A percentile compares a stretch with the other conserved stretches of the same genome.
Evolutionary conservation across 2,113 vertebrate species (phyloP).

Genomic region (Pelobates fuscus): DNA sequence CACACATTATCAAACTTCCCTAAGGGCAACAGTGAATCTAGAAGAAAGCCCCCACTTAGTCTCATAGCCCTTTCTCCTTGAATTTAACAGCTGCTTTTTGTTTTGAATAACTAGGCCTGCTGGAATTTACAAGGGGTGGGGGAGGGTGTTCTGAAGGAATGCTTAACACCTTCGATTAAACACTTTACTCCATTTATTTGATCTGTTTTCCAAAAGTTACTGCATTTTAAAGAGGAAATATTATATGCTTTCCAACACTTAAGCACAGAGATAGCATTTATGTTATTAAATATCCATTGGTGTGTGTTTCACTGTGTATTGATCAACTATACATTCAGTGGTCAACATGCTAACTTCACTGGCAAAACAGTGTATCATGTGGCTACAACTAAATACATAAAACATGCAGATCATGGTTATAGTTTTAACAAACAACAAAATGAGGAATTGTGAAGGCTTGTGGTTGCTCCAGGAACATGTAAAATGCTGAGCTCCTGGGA

Average conservation of each 20-base stretch:
- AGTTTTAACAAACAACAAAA: too few relatives aligned
- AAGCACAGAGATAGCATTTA: not conserved
- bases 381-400: too few relatives aligned
- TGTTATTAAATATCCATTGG: too few relatives aligned
- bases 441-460: too few relatives aligned
- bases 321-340: too few relatives aligned
- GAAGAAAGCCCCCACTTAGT: slow-evolving; percentile 44
- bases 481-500: too few relatives aligned
- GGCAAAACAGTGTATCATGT: too few relatives aligned
- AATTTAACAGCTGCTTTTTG: slow-evolving; percentile 42
- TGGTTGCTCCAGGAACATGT: too few relatives aligned
- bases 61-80: slow-evolving; percentile 30
- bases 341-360: too few relatives aligned
- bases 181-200: slow-evolving; percentile 23
- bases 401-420: too few relatives aligned
- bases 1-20: slow-evolving; percentile 16
- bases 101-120: slow-evolving; percentile 18
- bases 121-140: slow-evolving; percentile 37
- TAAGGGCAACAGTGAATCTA: slow-evolving; percentile 32
- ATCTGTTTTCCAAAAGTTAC: slow-evolving; percentile 10
- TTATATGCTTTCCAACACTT: not conserved
- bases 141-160: slow-evolving; percentile 22
- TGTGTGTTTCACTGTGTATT: too few relatives aligned
- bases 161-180: slow-evolving; percentile 9
- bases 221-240: slow-evolving; percentile 13